Base-by-base conservation (phyloP, 2,797 vertebrate species). In the Loris lydekkerianus region DNA sequence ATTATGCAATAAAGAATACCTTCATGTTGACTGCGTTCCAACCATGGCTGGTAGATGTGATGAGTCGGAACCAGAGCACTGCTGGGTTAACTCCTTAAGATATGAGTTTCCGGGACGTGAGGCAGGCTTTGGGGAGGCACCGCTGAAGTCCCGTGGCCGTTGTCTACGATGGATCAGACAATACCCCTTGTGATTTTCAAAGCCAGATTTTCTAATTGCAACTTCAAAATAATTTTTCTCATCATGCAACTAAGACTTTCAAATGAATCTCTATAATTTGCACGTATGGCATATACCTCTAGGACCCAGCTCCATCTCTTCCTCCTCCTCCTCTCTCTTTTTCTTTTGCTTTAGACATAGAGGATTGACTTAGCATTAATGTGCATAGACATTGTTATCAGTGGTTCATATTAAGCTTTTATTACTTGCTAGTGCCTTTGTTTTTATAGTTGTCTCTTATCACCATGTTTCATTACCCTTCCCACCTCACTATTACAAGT, bases 21-120 rank as follows among this genome's bases (percentile, higher is more conserved):
- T 65, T 92, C 46, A 0, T 93, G 77, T 93, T 96, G 89, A 56
- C 97, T 96, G 53, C 4, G 46, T 91, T 96, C 94, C 96, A 96
- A 94, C 81, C 20, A 94, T 6, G 23, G n/a, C 61, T 63, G 76
- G 34, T 25, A 86, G 85, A 37, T 93, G 75, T 34, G 58, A 43
- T 87, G 88, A 91, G 67, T 31, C 88, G 89, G 83, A 96, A 80
- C 78, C 80, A 89, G 46, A 65, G 87, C 95, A 84, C 92, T 86
- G 46, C 61, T 88, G 60, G 78, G 78, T 95, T 95, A n/a, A 76
- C 92, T 97, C 96, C 92, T 96, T 61, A 21, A 11, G 96, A 96
- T 86, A 46, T 43, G 93, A 70, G 25, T 95, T 96, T 97, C 80
- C 10, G 81, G 83, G 91, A 93, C 70, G 78, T 17, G 93, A 86